These are phyloP conservation scores for Circaetus cinerascens DNA, from an alignment of 2,113 vertebrate genomes.

Conservation along the genomic window DNA sequence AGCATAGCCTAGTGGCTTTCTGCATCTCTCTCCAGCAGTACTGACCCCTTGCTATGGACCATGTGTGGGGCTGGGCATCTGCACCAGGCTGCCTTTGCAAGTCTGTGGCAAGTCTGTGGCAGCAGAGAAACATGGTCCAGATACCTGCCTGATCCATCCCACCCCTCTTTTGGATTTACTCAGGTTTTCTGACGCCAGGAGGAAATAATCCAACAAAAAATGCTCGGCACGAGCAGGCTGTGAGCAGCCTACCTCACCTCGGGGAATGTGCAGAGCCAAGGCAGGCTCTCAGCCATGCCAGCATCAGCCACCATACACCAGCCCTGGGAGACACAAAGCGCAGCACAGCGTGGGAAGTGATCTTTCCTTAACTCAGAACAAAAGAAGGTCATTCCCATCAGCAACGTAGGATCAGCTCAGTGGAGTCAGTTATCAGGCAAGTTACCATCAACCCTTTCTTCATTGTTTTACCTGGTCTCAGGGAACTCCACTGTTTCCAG, in stretches of 20 bases:
- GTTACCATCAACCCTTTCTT: neutral
- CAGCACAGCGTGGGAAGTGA: neutral
- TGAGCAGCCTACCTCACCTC: neutral
- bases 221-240: neutral
- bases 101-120: neutral
- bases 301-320: neutral
- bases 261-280: neutral
- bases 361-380: neutral
- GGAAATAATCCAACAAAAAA: neutral
- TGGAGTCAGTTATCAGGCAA: neutral
- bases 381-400: neutral
- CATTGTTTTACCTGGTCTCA: neutral
- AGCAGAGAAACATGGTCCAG: neutral
- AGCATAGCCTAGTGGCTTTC: neutral
- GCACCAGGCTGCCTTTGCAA: neutral
- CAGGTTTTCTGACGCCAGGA: neutral
- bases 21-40: neutral
- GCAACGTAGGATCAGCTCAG: neutral
- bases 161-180: neutral
- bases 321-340: neutral
- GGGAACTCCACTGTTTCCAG: neutral
- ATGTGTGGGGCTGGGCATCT: neutral
- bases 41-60: too few relatives aligned
- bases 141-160: neutral
- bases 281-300: neutral